These are phyloP conservation scores for Acrossocheilus wenchowensis DNA, from an alignment of 2,797 vertebrate genomes.

Conservation along the genomic window DNA sequence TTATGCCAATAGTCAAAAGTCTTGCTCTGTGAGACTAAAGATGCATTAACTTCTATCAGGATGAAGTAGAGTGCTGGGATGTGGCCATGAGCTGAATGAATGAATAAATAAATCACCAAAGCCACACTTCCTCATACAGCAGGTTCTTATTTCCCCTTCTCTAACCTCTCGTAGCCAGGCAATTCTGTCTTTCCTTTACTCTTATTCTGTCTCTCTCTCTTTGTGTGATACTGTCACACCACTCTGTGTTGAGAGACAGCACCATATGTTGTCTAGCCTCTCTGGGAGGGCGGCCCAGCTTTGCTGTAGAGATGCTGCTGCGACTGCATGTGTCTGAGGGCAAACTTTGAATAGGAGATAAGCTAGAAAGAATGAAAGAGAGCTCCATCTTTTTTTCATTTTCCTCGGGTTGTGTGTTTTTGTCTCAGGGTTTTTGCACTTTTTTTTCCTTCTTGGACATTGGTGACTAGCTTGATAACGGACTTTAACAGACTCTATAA, in stretches of 20 bases:
- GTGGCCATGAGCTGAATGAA: slow-evolving; percentile 33
- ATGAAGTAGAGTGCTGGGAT: neutral
- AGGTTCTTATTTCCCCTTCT: slow-evolving; percentile 24
- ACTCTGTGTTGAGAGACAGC: slow-evolving; percentile 77
- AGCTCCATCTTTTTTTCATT: neutral
- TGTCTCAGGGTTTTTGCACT: neutral
- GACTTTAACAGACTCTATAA: neutral
- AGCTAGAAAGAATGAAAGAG: slow-evolving; percentile 10
- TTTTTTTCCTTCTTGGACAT: neutral
- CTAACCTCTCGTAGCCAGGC: slow-evolving; percentile 58
- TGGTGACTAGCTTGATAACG: neutral
- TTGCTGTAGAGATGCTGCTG: slow-evolving; percentile 58
- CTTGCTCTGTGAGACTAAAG: neutral
- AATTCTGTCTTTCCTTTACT: slow-evolving; percentile 36
- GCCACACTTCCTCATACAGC: slow-evolving; percentile 48
- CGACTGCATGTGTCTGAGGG: slow-evolving; percentile 44
- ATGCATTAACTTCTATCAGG: slow-evolving; percentile 10
- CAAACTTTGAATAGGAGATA: slow-evolving; percentile 30
- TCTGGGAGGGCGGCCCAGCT: slow-evolving; percentile 62
- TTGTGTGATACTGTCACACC: slow-evolving; percentile 68
- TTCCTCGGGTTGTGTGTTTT: neutral
- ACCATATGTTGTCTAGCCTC: slow-evolving; percentile 84
- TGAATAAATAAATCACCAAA: slow-evolving; percentile 48
- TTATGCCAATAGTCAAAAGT: neutral
- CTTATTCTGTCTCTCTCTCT: slow-evolving; percentile 55